These are phyloP conservation scores for Porphyrio hochstetteri DNA, from an alignment of 2,113 vertebrate species.

Conservation along the genomic window DNA sequence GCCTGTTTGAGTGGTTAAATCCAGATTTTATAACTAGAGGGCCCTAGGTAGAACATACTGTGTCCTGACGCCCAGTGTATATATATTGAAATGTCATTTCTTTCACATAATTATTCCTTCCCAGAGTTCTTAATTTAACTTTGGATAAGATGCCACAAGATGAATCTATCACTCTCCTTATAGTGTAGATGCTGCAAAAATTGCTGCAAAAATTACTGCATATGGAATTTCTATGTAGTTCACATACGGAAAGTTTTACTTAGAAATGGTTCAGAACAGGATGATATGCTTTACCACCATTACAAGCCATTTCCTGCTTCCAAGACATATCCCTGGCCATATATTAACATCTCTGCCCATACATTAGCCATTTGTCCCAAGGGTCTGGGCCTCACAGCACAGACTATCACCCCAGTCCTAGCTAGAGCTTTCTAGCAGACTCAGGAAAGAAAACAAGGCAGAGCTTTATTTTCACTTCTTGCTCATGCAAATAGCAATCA, in stretches of 20 bases:
- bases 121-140: neutral
- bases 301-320: neutral
- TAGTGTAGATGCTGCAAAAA: neutral
- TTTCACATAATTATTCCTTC: neutral
- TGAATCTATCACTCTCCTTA: neutral
- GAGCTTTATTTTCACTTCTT: neutral
- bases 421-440: neutral
- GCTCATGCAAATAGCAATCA: neutral
- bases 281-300: neutral
- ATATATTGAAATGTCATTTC: neutral
- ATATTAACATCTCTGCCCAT: neutral
- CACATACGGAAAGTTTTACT: neutral
- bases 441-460: neutral
- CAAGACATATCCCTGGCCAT: neutral
- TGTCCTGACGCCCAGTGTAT: neutral
- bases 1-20: neutral
- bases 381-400: neutral
- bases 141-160: neutral
- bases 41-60: neutral
- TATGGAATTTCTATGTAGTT: neutral
- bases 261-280: neutral
- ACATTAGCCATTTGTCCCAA: neutral
- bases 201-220: neutral
- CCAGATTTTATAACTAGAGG: neutral
- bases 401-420: neutral